These are phyloP conservation scores for Parnassius mnemosyne DNA, from an alignment of 2,888 invertebrate species.

Conservation along the genomic window DNA sequence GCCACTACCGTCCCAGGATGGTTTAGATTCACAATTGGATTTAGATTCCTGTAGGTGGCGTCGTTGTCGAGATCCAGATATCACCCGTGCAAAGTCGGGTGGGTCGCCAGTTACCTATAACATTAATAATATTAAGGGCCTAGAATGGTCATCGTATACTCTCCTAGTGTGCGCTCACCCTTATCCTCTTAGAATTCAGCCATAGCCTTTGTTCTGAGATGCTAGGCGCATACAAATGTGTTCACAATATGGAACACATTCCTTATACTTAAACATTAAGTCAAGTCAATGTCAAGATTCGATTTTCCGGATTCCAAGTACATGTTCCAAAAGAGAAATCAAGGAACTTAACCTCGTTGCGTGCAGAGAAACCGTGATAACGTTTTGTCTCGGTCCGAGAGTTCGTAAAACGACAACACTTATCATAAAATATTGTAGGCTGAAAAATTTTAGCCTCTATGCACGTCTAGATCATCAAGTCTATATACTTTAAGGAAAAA, in stretches of 20 bases:
- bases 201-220: not conserved
- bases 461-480: no score
- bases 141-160: no score
- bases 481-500: no score
- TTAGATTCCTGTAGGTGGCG: no score
- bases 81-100: no score
- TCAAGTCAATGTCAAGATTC: slow-evolving; percentile 21
- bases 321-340: slow-evolving; percentile 23
- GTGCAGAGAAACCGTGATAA: slow-evolving; percentile 10
- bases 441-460: no score
- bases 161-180: not conserved
- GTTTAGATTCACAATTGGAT: no score
- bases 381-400: not conserved
- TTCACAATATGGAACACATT: not conserved
- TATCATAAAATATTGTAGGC: not conserved
- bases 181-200: slow-evolving; percentile 7
- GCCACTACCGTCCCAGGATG: no score
- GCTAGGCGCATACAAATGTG: slow-evolving; percentile 19
- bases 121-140: no score
- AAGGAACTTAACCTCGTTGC: slow-evolving; percentile 15
- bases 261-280: not conserved
- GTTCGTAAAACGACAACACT: not conserved
- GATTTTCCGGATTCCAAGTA: slow-evolving; percentile 19
- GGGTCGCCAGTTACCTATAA: no score
- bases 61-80: no score